phyloP scores from a whole-genome alignment of 2,797 vertebrate genomes.

The Botia kubotai region DNA sequence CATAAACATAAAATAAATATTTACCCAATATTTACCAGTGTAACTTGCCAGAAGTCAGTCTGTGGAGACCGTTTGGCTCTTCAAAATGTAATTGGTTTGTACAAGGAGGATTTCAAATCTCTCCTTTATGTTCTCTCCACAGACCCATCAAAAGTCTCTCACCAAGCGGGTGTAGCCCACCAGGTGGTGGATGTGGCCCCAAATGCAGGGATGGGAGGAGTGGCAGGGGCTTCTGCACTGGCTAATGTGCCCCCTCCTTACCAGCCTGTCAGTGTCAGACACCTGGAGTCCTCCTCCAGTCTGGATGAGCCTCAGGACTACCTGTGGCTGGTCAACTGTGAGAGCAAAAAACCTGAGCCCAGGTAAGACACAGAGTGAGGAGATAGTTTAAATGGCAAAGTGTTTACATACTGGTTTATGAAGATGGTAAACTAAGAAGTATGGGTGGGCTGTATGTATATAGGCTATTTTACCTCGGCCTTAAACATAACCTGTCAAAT shows the following conservation, averaged over 20 bases:
- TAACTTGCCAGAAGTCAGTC: not conserved
- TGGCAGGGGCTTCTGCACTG: constrained; percentile 76
- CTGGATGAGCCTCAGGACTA: constrained; percentile 98
- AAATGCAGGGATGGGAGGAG: constrained; percentile 74
- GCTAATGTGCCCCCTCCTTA: constrained; percentile 88
- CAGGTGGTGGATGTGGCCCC: constrained; percentile 84
- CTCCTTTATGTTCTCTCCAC: constrained; percentile 31
- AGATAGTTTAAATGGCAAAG: not conserved
- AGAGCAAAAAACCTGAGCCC: constrained; percentile 97
- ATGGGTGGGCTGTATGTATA: not conserved
- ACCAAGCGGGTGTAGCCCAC: constrained; percentile 72
- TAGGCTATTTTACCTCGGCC: not conserved
- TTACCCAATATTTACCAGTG: not conserved
- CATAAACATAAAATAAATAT: too few relatives aligned
- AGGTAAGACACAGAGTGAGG: constrained; percentile 78
- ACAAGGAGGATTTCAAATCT: not conserved
- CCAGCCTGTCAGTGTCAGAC: constrained; percentile 90
- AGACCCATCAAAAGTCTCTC: constrained; percentile 90
- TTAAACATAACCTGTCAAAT: not conserved
- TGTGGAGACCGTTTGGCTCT: not conserved
- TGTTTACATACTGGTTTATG: not conserved
- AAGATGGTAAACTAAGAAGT: not conserved
- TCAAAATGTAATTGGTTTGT: not conserved
- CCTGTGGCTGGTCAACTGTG: constrained; percentile 95
- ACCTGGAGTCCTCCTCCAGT: constrained; percentile 86